Conservation (phyloP, 2,113 vertebrate genomes). For the Ammodramus savannarum region DNA sequence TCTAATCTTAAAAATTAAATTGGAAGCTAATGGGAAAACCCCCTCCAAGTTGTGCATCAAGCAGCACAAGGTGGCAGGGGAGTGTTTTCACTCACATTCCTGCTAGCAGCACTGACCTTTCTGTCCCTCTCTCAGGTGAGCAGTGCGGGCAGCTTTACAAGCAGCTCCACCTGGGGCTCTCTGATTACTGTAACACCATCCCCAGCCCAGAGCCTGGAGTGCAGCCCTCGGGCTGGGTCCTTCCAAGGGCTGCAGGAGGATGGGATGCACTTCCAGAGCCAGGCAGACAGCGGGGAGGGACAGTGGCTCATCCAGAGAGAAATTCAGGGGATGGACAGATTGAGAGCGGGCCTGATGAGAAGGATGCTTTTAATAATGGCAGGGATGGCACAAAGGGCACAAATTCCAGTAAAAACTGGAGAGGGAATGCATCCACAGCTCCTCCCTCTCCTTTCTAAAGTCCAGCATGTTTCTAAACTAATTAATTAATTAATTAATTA, state of each 20-base stretch:
- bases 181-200: constrained; percentile 35
- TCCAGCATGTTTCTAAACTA: background rate
- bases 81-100: background rate
- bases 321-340: background rate
- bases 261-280: background rate
- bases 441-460: background rate
- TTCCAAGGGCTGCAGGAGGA: background rate
- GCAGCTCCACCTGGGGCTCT: background rate
- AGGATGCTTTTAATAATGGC: background rate
- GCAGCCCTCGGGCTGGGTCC: background rate
- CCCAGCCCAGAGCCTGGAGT: background rate
- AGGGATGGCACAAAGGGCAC: background rate
- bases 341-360: background rate
- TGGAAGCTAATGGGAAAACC: background rate
- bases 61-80: background rate
- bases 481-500: background rate
- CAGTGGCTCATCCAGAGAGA: background rate
- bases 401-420: background rate
- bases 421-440: background rate
- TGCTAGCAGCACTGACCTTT: background rate
- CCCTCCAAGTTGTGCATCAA: background rate
- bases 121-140: background rate
- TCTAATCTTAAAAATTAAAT: background rate
- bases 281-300: background rate
- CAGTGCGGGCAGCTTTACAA: background rate